Evolutionary conservation across 2,797 vertebrate species (phyloP), one percentile per base, ranked within the genome.

Genomic region (Sebastes dallii): DNA sequence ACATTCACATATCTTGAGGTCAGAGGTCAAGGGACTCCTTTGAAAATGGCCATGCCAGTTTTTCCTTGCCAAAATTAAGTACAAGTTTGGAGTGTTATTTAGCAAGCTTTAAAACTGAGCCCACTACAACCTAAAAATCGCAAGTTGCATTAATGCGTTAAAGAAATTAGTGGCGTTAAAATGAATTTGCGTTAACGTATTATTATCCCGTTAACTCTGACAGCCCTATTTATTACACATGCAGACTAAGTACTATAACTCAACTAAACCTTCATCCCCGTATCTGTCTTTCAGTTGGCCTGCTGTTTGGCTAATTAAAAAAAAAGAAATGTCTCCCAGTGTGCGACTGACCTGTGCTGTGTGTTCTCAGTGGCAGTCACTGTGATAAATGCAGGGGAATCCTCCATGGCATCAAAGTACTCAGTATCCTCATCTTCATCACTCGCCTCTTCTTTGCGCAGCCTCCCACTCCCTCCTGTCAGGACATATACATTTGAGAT

Each of bases 381-480:
- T 88, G 98, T 99, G 96, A 99, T 99, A 90, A 99, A 99, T 50
- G 97, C 97, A 75, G 97, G 96, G 70, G 98, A 95, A 42, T 99
- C 98, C 96, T 99, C 99, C 99, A 99, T 99, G 96, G 99, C 99
- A 39, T 99, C 99, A 24, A 99, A 99, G 90, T 97, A 99, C 90
- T 99, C 98, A 0, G 98, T 98, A 95, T 99, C 97, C 92, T 99
- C 99, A 98, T 99, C 98, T 98, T 99, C 99, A 89, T 99, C 99
- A 96, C 99, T 99, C 82, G 97, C 96, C 77, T 99, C 98, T 85
- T 96, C 98, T 96, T 98, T 98, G 62, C 86, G 94, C 46, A 93
- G 91, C 90, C 95, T 95, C 85, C 92, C 94, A 24, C 94, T 96
- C 92, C 96, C 96, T 96, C 89, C 77, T 80, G 86, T 64, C 39